A percentile compares a stretch with the other conserved stretches of the same genome.
phyloP scores from a whole-genome alignment of 2,888 invertebrate genomes.

The Barypeithes pellucidus region DNA sequence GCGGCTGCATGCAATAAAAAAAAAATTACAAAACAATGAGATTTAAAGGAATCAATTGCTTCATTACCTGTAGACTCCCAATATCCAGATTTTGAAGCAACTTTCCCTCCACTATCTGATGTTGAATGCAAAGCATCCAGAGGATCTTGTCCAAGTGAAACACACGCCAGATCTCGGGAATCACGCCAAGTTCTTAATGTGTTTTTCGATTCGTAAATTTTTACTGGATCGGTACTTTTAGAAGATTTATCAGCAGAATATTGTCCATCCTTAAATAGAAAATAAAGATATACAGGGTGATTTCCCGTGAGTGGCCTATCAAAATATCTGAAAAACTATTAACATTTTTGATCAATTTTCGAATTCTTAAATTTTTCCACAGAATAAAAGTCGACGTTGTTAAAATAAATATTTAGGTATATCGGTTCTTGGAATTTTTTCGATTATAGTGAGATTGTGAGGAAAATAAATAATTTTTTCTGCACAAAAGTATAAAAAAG shows the following conservation, averaged over 20 bases:
- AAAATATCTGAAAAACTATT: too few relatives aligned
- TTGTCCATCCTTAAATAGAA: constrained; percentile 18
- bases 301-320: too few relatives aligned
- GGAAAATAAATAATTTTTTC: too few relatives aligned
- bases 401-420: too few relatives aligned
- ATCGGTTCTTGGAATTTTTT: too few relatives aligned
- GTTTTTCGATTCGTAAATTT: constrained; percentile 70
- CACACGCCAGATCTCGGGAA: constrained; percentile 76
- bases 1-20: constrained; percentile 28
- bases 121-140: constrained; percentile 72
- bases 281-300: too few relatives aligned
- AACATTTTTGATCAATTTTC: too few relatives aligned
- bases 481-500: too few relatives aligned
- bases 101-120: constrained; percentile 64
- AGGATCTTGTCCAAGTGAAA: constrained; percentile 77
- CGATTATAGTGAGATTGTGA: too few relatives aligned
- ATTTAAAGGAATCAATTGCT: too few relatives aligned
- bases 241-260: constrained; percentile 30
- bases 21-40: neutral
- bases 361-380: too few relatives aligned
- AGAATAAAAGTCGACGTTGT: too few relatives aligned
- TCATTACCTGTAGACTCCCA: constrained; percentile 53
- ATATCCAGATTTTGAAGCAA: constrained; percentile 55
- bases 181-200: constrained; percentile 74
- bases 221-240: constrained; percentile 63